Evolutionary conservation across 2,888 invertebrate genomes (phyloP), one percentile per base, ranked within the genome.

Genomic region (Drosophila neoperkinsi): DNA sequence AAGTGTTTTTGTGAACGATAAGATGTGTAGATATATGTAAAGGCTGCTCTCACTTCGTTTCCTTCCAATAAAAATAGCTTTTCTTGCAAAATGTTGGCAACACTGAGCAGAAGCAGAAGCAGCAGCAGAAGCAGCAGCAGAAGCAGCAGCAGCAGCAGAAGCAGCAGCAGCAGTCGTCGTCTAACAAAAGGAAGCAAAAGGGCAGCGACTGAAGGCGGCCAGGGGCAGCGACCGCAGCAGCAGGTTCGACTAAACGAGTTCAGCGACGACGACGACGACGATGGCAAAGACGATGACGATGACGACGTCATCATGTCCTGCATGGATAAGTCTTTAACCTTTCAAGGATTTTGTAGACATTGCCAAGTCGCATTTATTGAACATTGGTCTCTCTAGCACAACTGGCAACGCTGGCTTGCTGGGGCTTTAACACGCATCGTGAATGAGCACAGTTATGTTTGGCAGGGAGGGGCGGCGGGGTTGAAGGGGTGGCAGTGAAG

Each of bases 241-340:
- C 77, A 86, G 86, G 88, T 88, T 85, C 77, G 77, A 70, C 51
- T n/a, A 80, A 88, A 88, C 84, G 84, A 85, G 87, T 84, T 84
- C 89, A 84, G 56, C 82, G 55, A 59, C 56, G 49, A 58, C 59
- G 50, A 55, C 46, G 50, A 50, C 36, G 52, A 61, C 66, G 49
- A 46, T 9, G 9, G 7, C 28, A 18, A 50, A 18, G 28, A 50
- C 28, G 50, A 50, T 28, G 50, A 51, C 50, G 51, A 51, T 30
- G 51, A 51, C 56, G 58, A 62, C 61, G 69, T 66, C 80, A 71
- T 73, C 69, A 66, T 81, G 85, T 91, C 90, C 90, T 87, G 84
- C 77, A 68, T 79, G 80, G 64, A 66, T 66, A 84, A 88, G 91
- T 91, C 92, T 92, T 92, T 91, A 91, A 91, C 91, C 91, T 91